phyloP scores from a whole-genome alignment of 2,113 vertebrate species.

The Pteronura brasiliensis region DNA sequence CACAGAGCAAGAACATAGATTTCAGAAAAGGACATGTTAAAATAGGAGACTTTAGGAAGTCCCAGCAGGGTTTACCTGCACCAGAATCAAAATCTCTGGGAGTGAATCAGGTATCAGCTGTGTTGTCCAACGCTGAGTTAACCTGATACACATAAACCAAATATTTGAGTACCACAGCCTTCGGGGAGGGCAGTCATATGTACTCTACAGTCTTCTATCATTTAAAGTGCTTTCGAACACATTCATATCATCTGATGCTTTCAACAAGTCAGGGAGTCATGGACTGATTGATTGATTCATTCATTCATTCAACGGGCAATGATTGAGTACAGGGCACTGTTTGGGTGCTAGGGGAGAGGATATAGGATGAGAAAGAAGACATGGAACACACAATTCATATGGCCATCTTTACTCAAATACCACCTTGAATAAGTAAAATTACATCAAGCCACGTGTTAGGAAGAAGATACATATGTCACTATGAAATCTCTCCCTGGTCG shows the following conservation, averaged over 20 bases:
- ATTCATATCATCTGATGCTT: neutral
- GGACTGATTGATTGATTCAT: neutral
- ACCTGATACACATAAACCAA: neutral
- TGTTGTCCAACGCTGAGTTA: neutral
- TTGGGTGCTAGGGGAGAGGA: neutral
- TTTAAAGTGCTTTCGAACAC: neutral
- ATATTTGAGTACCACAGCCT: neutral
- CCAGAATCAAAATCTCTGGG: neutral
- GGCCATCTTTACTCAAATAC: neutral
- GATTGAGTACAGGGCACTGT: neutral
- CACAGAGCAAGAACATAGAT: neutral
- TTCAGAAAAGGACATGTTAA: neutral
- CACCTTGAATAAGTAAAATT: neutral
- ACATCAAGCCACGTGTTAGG: neutral
- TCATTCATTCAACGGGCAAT: neutral
- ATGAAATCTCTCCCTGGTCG: neutral
- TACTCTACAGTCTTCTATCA: neutral
- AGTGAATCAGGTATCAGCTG: neutral
- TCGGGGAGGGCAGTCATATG: neutral
- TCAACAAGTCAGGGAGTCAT: neutral
- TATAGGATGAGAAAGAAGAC: neutral
- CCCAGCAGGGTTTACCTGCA: rapidly evolving
- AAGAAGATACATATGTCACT: neutral
- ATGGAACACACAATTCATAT: neutral
- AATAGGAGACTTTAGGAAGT: neutral